A percentile compares a stretch with the other conserved stretches of the same genome.
Conservation (phyloP, 2,797 vertebrate genomes). For the Hemitrygon akajei region DNA sequence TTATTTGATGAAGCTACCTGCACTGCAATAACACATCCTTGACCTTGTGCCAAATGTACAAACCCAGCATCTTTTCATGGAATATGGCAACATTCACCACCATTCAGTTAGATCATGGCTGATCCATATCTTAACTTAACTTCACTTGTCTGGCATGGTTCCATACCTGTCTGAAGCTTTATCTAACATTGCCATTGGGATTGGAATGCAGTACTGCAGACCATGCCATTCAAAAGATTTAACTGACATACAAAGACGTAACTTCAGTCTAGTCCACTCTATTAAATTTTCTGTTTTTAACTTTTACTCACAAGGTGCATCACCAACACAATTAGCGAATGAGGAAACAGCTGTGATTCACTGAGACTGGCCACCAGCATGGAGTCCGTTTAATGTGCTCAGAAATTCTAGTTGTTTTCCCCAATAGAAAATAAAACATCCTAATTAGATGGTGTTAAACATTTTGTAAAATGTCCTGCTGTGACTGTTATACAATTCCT, state of each 20-base stretch:
- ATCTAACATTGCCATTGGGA: background rate
- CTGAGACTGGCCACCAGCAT: background rate
- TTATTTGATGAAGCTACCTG: background rate
- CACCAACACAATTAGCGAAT: background rate
- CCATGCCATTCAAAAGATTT: background rate
- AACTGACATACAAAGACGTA: background rate
- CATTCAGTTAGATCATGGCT: background rate
- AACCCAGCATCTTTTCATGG: background rate
- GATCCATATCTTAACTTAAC: background rate
- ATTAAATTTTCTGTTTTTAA: background rate
- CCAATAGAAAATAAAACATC: background rate
- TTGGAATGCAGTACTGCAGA: background rate
- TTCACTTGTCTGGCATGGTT: background rate
- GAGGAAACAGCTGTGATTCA: conserved; percentile 1
- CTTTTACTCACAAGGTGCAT: background rate
- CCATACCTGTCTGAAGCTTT: background rate
- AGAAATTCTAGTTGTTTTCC: background rate
- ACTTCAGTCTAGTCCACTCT: background rate
- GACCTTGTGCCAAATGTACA: background rate
- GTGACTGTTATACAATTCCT: background rate
- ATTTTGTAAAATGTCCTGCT: conserved; percentile 22
- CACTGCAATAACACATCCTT: background rate
- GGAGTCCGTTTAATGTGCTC: conserved; percentile 1
- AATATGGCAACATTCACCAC: background rate
- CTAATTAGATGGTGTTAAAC: conserved; percentile 31